Base-by-base conservation (phyloP, 2,797 vertebrate genomes). In the Ispidina picta region DNA sequence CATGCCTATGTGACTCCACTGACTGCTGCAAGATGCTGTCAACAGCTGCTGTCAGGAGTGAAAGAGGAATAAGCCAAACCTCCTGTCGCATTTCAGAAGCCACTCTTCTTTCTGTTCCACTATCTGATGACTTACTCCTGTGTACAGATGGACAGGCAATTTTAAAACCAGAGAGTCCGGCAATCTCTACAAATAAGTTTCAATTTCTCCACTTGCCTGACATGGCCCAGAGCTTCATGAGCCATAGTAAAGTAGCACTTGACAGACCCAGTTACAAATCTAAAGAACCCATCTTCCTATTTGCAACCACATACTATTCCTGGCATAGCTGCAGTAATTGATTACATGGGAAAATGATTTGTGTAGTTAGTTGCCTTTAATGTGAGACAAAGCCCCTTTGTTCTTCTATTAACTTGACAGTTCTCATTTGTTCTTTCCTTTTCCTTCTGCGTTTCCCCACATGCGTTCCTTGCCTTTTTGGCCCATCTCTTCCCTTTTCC, bases 401-500 rank as follows among this genome's bases (percentile, higher is more conserved):
- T 91, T 92, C 91, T 85, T 92, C 89, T 82, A 91, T 94, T 91
- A 88, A 72, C 72, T 85, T 63, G 83, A 86, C 86, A 92, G 91
- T 72, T 83, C 78, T 84, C 81, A 87, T 92, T 90, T 92, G 80
- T 93, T 91, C 88, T 91, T 92, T 94, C 91, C 89, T 92, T 69
- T 95, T 93, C 88, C 94, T 96, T 88, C 26, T 1, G 35, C 65
- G 43, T 65, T 90, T 72, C 74, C 74, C 75, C 0, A 1, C 85
- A 82, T 10, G 29, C 49, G 59, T 69, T 92, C 69, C 74, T 94
- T 72, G 56, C 31, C 58, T 83, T 62, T 84, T 92, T 1, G 52
- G 83, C 86, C 79, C n/a, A 15, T 54, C 68, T 91, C 78, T 94
- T 92, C 91, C 65, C 28, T 90, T 88, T 80, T 73, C 72, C 80